phyloP scores from a whole-genome alignment of 2,113 vertebrate genomes.

The Haliaeetus leucogaster region DNA sequence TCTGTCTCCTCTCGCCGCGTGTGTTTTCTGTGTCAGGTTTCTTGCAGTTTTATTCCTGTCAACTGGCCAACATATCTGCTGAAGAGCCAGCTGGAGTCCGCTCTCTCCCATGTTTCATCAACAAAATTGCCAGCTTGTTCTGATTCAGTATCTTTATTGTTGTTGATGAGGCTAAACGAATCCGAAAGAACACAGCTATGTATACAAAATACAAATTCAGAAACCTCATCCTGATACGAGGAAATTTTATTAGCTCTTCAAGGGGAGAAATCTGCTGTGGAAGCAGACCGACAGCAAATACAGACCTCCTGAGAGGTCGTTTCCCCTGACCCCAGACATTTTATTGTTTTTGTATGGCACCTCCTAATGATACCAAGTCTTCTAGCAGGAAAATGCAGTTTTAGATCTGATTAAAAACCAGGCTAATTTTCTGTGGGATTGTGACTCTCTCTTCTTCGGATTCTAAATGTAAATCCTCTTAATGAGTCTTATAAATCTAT shows the following conservation, averaged over 20 bases:
- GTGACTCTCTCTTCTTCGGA: background rate
- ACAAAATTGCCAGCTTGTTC: conserved; percentile 58
- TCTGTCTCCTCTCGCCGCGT: background rate
- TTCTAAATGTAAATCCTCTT: background rate
- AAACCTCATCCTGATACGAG: background rate
- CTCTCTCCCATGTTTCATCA: conserved; percentile 46
- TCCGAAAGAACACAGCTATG: conserved; percentile 37
- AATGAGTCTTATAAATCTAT: background rate
- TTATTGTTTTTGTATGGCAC: background rate
- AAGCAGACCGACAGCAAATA: background rate
- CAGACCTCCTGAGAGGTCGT: background rate
- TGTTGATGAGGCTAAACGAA: conserved; percentile 56
- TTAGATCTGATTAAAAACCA: background rate
- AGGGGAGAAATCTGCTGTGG: background rate
- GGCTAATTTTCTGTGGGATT: background rate
- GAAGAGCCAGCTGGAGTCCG: conserved; percentile 55
- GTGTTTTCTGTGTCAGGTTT: conserved; percentile 2
- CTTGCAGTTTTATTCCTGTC: conserved; percentile 25
- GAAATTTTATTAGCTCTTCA: background rate
- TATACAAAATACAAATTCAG: conserved; percentile 24
- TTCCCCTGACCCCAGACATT: background rate
- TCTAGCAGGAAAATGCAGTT: background rate
- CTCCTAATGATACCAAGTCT: background rate
- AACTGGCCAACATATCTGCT: background rate
- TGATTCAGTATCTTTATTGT: conserved; percentile 58